Base-by-base conservation (phyloP, 2,888 invertebrate genomes). In the Isotomurus palustris region DNA sequence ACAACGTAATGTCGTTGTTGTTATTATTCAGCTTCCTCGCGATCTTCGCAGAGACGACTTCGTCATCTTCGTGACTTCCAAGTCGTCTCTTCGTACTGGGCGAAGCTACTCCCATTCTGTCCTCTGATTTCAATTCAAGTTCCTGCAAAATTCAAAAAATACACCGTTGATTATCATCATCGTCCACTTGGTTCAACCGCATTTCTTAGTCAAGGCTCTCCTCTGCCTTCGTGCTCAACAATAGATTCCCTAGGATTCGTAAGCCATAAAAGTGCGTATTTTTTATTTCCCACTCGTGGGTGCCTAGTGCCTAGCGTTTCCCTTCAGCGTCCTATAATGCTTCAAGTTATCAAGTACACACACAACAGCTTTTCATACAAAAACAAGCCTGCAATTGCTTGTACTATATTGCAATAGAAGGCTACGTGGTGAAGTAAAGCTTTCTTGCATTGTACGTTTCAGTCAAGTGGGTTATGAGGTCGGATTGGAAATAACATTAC, bases 391-490 rank as follows among this genome's bases (percentile, higher is more conserved):
- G n/a, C n/a, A n/a, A n/a, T n/a, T n/a, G n/a, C n/a, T n/a, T n/a
- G n/a, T n/a, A n/a, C n/a, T n/a, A n/a, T n/a, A 44, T 14, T 44
- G 27, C 44, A 24, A 27, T 44, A 27, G 44, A 14, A 19, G n/a
- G n/a, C 21, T 38, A n/a, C 27, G 19, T 10, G 24, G 24, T 41
- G 25, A 43, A 21, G 24, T 14, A 14, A 44, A n/a, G 44, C 22
- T 28, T 2, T 21, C n/a, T n/a, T 25, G 36, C 35, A 19, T 29
- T 29, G 19, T 53, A 55, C 58, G 60, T 58, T 58, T 55, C 54
- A 65, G 54, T 64, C 68, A 68, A 66, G 62, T 68, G 64, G 68
- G 68, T 68, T 66, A 64, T 68, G 68, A 68, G 68, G 68, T 68
- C 68, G 66, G 53, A 59, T 60, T 56, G 49, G 53, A 47, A 43